A percentile compares a stretch with the other conserved stretches of the same genome.
Evolutionary conservation across 2,888 invertebrate genomes (phyloP).

Genomic region (Rhabditoides inermis): DNA sequence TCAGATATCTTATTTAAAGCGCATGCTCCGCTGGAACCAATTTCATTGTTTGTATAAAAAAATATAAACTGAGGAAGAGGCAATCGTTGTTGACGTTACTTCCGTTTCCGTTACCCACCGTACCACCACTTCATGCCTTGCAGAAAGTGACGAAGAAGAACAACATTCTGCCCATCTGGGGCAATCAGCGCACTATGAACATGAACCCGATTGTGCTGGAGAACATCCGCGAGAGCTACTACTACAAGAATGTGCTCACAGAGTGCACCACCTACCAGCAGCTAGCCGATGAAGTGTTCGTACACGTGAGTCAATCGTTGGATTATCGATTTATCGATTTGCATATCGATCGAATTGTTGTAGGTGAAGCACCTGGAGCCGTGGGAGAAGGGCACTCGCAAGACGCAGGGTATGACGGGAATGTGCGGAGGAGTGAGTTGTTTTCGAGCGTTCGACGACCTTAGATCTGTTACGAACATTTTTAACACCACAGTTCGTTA

Average conservation of each 20-base stretch:
- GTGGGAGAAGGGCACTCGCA: slow-evolving; percentile 95
- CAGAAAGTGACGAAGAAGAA: slow-evolving; percentile 43
- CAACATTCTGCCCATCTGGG: slow-evolving; percentile 66
- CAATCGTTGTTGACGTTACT: too few species aligned
- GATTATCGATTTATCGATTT: too few species aligned
- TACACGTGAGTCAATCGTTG: too few species aligned
- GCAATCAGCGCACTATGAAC: slow-evolving; percentile 97
- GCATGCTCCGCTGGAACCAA: neutral
- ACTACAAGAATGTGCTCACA: slow-evolving; percentile 75
- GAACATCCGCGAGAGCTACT: slow-evolving; percentile 60
- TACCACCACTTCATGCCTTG: too few species aligned
- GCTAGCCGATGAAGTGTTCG: slow-evolving; percentile 96
- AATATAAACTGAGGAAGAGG: too few species aligned
- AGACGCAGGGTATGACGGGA: slow-evolving; percentile 86
- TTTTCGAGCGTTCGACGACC: neutral
- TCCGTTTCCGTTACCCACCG: too few species aligned
- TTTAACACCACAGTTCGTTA: neutral
- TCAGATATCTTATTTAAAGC: too few species aligned
- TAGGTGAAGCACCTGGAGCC: slow-evolving; percentile 86
- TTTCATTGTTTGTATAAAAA: neutral
- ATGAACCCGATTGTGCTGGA: slow-evolving; percentile 92
- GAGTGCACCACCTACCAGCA: slow-evolving; percentile 97
- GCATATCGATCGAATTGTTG: too few species aligned
- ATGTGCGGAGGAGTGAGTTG: slow-evolving; percentile 97
- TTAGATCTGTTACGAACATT: neutral